phyloP scores from a whole-genome alignment of 2,797 vertebrate genomes.

The Adrianichthys oophorus region DNA sequence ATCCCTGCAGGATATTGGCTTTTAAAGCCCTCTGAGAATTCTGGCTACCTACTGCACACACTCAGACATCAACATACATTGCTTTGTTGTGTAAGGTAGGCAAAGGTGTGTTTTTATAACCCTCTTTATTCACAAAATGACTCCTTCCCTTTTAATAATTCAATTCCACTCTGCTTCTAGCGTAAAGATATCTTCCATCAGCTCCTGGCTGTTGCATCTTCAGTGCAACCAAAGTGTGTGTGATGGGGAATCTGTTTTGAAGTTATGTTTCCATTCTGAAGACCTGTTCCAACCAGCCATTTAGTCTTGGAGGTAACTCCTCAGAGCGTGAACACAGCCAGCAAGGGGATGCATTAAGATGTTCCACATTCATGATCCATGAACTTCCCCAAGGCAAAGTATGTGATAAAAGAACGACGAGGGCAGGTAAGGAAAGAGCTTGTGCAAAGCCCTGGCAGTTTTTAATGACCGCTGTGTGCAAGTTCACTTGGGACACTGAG shows the following conservation, averaged over 20 bases:
- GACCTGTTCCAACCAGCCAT: slow-evolving; percentile 40
- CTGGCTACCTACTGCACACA: slow-evolving; percentile 19
- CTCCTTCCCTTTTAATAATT: slow-evolving; percentile 66
- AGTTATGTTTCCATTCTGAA: slow-evolving; percentile 32
- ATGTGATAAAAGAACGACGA: slow-evolving; percentile 16
- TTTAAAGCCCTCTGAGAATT: slow-evolving; percentile 56
- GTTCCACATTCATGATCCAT: slow-evolving; percentile 49
- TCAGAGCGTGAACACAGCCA: slow-evolving; percentile 32
- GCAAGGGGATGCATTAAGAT: slow-evolving; percentile 49
- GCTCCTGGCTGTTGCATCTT: slow-evolving; percentile 31
- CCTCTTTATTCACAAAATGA: slow-evolving; percentile 57
- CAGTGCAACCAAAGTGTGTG: slow-evolving; percentile 25
- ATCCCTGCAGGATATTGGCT: slow-evolving; percentile 54
- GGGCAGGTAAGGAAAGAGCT: slow-evolving; percentile 14
- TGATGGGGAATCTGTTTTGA: background rate
- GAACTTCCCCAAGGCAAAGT: slow-evolving; percentile 41
- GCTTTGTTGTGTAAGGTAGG: slow-evolving; percentile 40
- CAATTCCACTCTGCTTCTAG: slow-evolving; percentile 43
- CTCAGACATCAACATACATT: background rate
- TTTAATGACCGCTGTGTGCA: slow-evolving; percentile 34
- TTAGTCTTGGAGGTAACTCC: slow-evolving; percentile 44
- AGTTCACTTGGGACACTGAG: slow-evolving; percentile 12
- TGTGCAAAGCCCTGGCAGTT: slow-evolving; percentile 8
- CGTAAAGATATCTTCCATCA: slow-evolving; percentile 45
- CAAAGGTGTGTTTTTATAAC: slow-evolving; percentile 24